These are phyloP conservation scores for Lepus americanus DNA, from an alignment of 2,113 vertebrate species.

Conservation along the genomic window DNA sequence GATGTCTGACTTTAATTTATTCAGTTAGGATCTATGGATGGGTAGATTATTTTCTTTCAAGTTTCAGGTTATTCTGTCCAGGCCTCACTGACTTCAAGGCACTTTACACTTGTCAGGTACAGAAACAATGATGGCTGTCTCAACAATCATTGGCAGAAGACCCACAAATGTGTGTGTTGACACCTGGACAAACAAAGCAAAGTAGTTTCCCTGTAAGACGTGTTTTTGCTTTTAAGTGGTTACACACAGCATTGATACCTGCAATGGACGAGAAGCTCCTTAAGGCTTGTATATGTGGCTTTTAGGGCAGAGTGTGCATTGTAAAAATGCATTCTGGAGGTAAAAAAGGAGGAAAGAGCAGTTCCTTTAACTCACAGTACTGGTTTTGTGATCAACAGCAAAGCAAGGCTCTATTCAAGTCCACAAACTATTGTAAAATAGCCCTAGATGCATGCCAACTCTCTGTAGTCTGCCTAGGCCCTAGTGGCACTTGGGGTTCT, in stretches of 20 bases:
- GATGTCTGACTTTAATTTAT: not conserved
- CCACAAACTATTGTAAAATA: not conserved
- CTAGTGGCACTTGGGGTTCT: not conserved
- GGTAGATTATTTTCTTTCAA: not conserved
- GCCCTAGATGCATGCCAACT: not conserved
- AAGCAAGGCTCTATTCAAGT: not conserved
- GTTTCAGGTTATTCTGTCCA: not conserved
- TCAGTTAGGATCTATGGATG: not conserved
- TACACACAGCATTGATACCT: not conserved
- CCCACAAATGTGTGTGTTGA: not conserved
- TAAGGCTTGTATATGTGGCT: not conserved
- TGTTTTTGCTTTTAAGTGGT: not conserved
- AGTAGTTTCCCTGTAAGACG: not conserved
- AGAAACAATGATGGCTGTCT: not conserved
- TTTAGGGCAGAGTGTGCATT: conserved; percentile 8
- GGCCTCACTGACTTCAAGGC: not conserved
- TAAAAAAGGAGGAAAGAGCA: not conserved
- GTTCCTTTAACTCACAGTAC: not conserved
- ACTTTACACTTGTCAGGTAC: not conserved
- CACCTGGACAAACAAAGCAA: conserved; percentile 18
- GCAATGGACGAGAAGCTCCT: not conserved
- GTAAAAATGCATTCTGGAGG: not conserved
- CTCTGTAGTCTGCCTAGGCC: not conserved
- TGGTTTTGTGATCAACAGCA: not conserved
- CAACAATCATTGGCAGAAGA: not conserved